Base-by-base conservation (phyloP, 2,797 vertebrate species). In the Oceanodroma leucorhoa region DNA sequence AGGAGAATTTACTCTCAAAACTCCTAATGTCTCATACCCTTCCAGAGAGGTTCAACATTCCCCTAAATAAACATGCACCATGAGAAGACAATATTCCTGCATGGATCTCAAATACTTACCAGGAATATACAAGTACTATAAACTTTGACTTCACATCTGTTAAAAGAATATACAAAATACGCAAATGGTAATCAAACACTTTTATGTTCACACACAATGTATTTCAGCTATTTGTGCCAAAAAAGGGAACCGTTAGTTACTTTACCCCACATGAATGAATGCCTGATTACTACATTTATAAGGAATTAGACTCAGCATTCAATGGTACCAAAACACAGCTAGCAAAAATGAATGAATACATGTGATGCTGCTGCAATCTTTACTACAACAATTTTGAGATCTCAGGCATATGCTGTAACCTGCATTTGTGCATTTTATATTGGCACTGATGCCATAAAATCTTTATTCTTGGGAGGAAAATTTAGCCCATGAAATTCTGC, bases 161-260 rank as follows among this genome's bases (percentile, higher is more conserved):
- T 91, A 90, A 94, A 89, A 91, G 83, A 87, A 90, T 12, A 14
- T 66, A 18, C 58, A 82, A 89, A 86, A 90, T 69, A 94, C 64
- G 93, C 83, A 97, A 93, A 95, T 87, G 57, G 55, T 45, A 95
- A 97, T 97, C 94, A 97, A 96, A 88, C 75, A 51, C 71, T 95
- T 87, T 96, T 89, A 58, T 89, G 62, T 87, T 93, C 73, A 87
- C 32, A 94, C 75, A 95, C 89, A 93, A 83, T 58, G 22, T 60
- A 93, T 82, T 95, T 92, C 80, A 93, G 65, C 67, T 82, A 88
- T 41, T 82, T 73, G 53, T 83, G 62, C 38, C 69, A 58, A 93
- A 96, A 93, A 93, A 32, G 23, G 78, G 78, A 94, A 78, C 34
- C 4, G 20, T 88, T 80, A 95, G 87, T 77, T 81, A 81, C 6